These are phyloP conservation scores for Tachina fera DNA, from an alignment of 2,888 invertebrate genomes.

Conservation along the genomic window DNA sequence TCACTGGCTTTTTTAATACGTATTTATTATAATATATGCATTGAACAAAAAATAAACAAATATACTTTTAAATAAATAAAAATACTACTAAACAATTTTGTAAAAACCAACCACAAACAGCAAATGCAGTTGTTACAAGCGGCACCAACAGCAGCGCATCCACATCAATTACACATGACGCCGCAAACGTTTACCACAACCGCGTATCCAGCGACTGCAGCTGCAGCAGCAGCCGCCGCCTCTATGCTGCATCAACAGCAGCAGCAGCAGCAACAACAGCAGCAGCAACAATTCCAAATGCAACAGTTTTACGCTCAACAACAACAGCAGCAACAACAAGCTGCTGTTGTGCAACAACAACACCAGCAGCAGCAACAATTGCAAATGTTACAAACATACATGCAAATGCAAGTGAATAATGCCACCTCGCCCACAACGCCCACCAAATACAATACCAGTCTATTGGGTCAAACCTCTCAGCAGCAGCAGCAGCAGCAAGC, in stretches of 20 bases:
- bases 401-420: constrained; percentile 81
- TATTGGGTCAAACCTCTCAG: constrained; percentile 63
- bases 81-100: constrained; percentile 69
- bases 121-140: constrained; percentile 83
- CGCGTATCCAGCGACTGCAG: constrained; percentile 70
- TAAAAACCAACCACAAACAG: constrained; percentile 75
- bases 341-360: constrained; percentile 76
- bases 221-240: constrained; percentile 72
- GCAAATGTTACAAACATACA: constrained; percentile 81
- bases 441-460: constrained; percentile 75
- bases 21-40: too few species aligned
- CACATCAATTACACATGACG: constrained; percentile 79
- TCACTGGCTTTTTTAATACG: not conserved
- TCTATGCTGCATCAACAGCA: constrained; percentile 74
- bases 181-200: constrained; percentile 72
- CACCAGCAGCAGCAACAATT: constrained; percentile 79
- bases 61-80: constrained; percentile 68
- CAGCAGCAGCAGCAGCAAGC: constrained; percentile 64
- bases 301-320: constrained; percentile 76
- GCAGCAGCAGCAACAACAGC: constrained; percentile 73
- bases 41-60: not conserved
- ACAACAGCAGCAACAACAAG: constrained; percentile 73
- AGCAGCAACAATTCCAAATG: constrained; percentile 77
- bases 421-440: constrained; percentile 77
- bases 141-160: constrained; percentile 79